Conservation (phyloP, 2,797 vertebrate species). For the Lepilemur septentrionalis region DNA sequence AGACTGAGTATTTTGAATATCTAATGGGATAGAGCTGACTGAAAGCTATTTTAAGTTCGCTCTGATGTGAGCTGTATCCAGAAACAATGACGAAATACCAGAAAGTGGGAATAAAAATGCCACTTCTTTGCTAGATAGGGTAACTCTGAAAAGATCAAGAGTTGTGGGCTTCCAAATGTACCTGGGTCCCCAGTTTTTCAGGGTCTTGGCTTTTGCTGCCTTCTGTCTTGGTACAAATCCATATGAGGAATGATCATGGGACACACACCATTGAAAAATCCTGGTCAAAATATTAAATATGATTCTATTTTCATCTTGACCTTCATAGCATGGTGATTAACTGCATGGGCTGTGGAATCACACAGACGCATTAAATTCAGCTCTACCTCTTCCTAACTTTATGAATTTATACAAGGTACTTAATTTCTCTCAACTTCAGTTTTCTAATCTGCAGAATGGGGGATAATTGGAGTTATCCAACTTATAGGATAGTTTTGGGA, state of each 20-base stretch:
- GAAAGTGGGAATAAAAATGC: slow-evolving; percentile 16
- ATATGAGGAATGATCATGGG: not conserved
- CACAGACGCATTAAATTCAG: slow-evolving; percentile 31
- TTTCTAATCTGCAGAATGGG: slow-evolving; percentile 18
- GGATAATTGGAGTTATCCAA: not conserved
- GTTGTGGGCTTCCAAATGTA: not conserved
- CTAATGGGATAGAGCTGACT: slow-evolving; percentile 31
- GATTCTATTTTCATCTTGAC: slow-evolving; percentile 44
- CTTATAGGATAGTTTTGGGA: not conserved
- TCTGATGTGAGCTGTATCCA: slow-evolving; percentile 10
- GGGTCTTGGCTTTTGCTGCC: not conserved
- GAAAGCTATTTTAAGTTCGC: slow-evolving; percentile 40
- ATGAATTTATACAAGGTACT: slow-evolving; percentile 6
- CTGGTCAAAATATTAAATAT: slow-evolving; percentile 14
- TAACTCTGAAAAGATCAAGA: not conserved
- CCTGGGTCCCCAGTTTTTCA: not conserved
- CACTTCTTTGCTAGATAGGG: slow-evolving; percentile 12
- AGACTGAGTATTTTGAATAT: slow-evolving; percentile 40
- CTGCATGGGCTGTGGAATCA: not conserved
- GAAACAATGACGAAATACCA: slow-evolving; percentile 25
- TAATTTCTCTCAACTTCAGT: not conserved
- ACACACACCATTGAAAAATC: slow-evolving; percentile 14
- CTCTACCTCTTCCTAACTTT: not conserved
- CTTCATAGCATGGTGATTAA: slow-evolving; percentile 39
- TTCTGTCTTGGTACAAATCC: slow-evolving; percentile 39